Base-by-base conservation (phyloP, 2,888 invertebrate genomes). In the Aleiodes leptofemur region DNA sequence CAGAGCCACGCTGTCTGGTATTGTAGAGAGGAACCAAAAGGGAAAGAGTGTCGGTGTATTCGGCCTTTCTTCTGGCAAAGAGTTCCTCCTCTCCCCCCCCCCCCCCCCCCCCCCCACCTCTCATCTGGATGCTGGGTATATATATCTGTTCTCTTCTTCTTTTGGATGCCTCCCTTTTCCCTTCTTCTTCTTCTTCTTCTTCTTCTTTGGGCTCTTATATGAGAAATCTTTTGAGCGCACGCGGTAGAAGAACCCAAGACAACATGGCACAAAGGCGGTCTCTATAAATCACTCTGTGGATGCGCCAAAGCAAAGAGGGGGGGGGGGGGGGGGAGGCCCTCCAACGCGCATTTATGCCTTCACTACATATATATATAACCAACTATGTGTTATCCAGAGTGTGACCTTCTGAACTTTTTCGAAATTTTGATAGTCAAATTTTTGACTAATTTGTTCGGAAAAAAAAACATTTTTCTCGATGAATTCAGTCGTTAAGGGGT, bases 1-100 rank as follows among this genome's bases (percentile, higher is more conserved):
- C 78, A 78, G 77, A 81, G 81, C 81, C 81, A 81, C 81, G 81
- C 81, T 81, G 81, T 81, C 81, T 81, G 81, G 79, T 76, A 69
- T 70, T 59, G 74, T 66, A 69, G 69, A 34, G n/a, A n/a, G 68
- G 34, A 70, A 73, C 77, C 76, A 69, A 66, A 74, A 71, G 73
- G 66, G 69, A 76, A 34, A 38, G 73, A 72, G 71, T 73, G 74
- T 75, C 71, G 59, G 73, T 74, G 53, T 73, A 68, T 59, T 31
- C 69, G 16, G 55, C 68, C 59, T 56, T 56, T 56, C 34, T 55
- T 76, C 53, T 43, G 38, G 23, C 51, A 34, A 34, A 31, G 66
- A 59, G 55, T 70, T 51, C 68, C 75, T 38, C 68, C 68, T 66
- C 68, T 61, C 57, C 66, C 70, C 55, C 48, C 50, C 72, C 57